Conservation (phyloP, 2,113 vertebrate species). For the Chloropsis hardwickii region DNA sequence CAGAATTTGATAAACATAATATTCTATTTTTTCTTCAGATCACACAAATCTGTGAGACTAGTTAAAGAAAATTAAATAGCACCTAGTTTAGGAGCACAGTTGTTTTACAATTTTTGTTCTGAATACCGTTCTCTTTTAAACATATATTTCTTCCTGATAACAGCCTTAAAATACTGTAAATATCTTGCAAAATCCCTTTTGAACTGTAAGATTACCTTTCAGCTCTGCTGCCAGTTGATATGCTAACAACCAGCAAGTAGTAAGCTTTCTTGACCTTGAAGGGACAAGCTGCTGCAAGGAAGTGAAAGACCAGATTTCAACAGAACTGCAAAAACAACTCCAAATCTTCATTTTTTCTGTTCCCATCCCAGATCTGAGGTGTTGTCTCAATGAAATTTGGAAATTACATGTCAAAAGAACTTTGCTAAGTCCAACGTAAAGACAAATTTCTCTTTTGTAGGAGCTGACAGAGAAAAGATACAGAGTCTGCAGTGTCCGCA, state of each 20-base stretch:
- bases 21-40: not conserved
- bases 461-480: not conserved
- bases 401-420: not conserved
- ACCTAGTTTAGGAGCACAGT: not conserved
- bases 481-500: not conserved
- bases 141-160: conserved; percentile 4
- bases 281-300: conserved; percentile 3
- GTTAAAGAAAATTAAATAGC: not conserved
- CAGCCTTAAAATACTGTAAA: conserved; percentile 38
- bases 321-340: not conserved
- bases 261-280: conserved; percentile 58
- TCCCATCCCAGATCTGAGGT: not conserved
- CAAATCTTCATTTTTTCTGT: not conserved
- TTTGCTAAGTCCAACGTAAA: not conserved
- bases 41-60: not conserved
- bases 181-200: conserved; percentile 48
- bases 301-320: not conserved
- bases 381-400: not conserved
- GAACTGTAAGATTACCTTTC: conserved; percentile 61
- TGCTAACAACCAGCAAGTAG: conserved; percentile 43
- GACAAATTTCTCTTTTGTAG: not conserved
- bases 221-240: conserved; percentile 57
- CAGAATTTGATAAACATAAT: not conserved
- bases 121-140: not conserved
- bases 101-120: not conserved